phyloP scores from a whole-genome alignment of 2,797 vertebrate genomes.

The Danionella dracula region DNA sequence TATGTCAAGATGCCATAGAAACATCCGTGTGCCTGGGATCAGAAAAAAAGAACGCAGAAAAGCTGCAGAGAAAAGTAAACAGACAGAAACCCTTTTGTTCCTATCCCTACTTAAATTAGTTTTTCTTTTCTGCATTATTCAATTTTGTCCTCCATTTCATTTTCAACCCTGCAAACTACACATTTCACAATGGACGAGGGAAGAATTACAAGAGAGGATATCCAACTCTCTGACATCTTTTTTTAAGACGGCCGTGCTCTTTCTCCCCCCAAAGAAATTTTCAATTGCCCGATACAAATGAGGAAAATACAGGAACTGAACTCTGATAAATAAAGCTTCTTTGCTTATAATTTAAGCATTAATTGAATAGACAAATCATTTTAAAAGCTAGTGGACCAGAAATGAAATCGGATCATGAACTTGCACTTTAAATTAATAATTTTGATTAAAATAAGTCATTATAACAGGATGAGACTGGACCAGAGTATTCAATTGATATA shows the following conservation, averaged over 20 bases:
- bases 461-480: no score
- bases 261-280: neutral
- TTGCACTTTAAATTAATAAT: no score
- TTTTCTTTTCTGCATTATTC: no score
- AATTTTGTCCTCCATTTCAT: constrained; percentile 16
- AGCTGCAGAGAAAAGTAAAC: neutral
- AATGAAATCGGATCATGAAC: no score
- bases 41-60: neutral
- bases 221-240: constrained; percentile 8
- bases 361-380: constrained; percentile 1
- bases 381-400: neutral
- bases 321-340: constrained; percentile 4
- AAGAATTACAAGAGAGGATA: constrained; percentile 28
- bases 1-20: constrained; percentile 1
- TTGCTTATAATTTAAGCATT: neutral
- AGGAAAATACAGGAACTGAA: neutral
- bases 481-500: no score
- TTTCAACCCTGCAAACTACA: constrained; percentile 24
- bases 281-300: constrained; percentile 2
- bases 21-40: neutral
- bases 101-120: no score
- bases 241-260: neutral
- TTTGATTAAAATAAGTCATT: no score
- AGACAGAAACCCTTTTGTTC: neutral
- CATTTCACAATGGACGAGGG: constrained; percentile 33